These are phyloP conservation scores for Yoshiicerus persimilis DNA, from an alignment of 1,140 invertebrate species.

Conservation along the genomic window DNA sequence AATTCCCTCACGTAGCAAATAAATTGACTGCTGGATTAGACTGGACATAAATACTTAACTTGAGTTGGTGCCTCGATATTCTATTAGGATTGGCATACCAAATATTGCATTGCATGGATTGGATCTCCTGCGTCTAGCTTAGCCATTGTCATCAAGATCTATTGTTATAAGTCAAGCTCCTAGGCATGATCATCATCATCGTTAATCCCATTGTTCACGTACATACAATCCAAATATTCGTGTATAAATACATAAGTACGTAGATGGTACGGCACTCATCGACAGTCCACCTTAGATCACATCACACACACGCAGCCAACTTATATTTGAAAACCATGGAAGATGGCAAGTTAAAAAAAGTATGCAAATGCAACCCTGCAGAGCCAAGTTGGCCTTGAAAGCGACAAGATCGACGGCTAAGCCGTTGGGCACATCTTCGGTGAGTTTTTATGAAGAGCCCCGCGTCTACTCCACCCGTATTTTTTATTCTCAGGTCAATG, in stretches of 20 bases:
- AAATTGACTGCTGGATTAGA: background rate
- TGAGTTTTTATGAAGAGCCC: constrained; percentile 19
- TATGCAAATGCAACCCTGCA: constrained; percentile 26
- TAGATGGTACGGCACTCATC: too few species aligned
- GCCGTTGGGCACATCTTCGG: constrained; percentile 32
- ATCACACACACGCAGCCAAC: background rate
- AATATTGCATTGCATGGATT: background rate
- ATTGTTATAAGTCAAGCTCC: constrained; percentile 26
- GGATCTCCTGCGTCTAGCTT: constrained; percentile 15
- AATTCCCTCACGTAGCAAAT: constrained; percentile 1
- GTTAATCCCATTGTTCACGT: constrained; percentile 28
- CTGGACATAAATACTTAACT: background rate
- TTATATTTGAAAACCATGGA: background rate
- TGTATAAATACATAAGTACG: background rate
- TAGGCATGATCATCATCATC: constrained; percentile 30
- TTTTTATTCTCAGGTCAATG: constrained; percentile 34
- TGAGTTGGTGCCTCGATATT: background rate
- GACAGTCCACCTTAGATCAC: background rate
- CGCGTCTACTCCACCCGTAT: constrained; percentile 26
- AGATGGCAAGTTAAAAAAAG: constrained; percentile 21
- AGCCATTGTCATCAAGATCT: constrained; percentile 25
- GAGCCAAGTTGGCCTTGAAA: constrained; percentile 23
- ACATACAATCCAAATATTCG: background rate
- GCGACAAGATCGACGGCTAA: constrained; percentile 29
- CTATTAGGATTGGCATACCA: background rate